Percentiles rank a stretch among this genome's conserved stretches.
Conservation (phyloP, 2,797 vertebrate genomes). For the Peromyscus aztecus region DNA sequence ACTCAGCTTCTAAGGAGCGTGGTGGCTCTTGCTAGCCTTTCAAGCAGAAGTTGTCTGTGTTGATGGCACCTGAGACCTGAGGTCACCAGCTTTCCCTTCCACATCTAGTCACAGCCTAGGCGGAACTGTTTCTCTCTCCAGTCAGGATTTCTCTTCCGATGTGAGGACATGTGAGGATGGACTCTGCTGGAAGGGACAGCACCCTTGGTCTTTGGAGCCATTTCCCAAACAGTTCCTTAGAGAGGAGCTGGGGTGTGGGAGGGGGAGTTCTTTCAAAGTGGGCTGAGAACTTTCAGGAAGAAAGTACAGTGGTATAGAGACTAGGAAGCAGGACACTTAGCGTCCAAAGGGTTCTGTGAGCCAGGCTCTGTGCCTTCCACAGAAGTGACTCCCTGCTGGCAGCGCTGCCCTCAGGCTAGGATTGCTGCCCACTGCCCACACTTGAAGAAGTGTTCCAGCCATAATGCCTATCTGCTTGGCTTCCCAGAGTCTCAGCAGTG, state of each 20-base stretch:
- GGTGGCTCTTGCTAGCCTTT: not conserved
- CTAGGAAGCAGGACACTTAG: not conserved
- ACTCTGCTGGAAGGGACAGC: not conserved
- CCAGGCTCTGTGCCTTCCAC: not conserved
- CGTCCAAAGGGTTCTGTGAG: not conserved
- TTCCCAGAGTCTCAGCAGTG: constrained; percentile 19
- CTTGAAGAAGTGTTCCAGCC: not conserved
- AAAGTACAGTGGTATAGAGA: not conserved
- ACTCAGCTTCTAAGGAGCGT: not conserved
- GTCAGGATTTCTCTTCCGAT: not conserved
- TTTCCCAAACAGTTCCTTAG: not conserved
- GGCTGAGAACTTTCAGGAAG: constrained; percentile 19
- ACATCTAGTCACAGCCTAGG: not conserved
- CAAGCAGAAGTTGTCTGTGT: not conserved
- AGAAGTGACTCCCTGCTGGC: not conserved
- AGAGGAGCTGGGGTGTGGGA: not conserved
- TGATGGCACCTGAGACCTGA: constrained; percentile 3
- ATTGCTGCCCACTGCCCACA: not conserved
- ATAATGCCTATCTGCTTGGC: constrained; percentile 4
- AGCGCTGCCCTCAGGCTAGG: not conserved
- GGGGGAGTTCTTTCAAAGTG: not conserved
- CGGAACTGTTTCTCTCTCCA: not conserved
- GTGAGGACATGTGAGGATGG: not conserved
- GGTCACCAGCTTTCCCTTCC: not conserved
- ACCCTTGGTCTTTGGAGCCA: not conserved